Base-by-base conservation (phyloP, 1,140 invertebrate genomes). In the Drosophila ogumai region DNA sequence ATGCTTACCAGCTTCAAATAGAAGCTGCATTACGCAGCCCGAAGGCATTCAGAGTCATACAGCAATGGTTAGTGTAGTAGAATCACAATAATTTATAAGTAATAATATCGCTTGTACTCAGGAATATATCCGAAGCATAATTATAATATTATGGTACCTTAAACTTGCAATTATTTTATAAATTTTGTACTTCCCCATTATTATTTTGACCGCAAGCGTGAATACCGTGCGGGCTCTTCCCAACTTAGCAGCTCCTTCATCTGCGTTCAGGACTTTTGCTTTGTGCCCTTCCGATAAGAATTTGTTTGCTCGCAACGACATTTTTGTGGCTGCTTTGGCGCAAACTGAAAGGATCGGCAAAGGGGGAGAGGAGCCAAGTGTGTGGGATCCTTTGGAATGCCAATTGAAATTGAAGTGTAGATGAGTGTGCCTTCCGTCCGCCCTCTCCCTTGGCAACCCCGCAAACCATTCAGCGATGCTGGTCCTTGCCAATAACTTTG, bases 361-460 rank as follows among this genome's bases (percentile, higher is more conserved):
- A 3, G 36, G 17, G 9, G 19, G 6, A 0, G 15, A 13, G 13
- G 28, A 19, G 31, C 10, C n/a, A n/a, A 5, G 34, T 15, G 50
- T 22, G 52, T 15, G 52, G 54, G 60, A 44, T 47, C 31, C 68
- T 31, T 72, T 28, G 75, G 82, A 87, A 88, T 88, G 85, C 77
- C 84, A 90, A 88, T 90, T 84, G 77, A 75, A 90, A 88, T 84
- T 84, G 84, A 90, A 88, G 84, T 88, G 68, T 49, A 79, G 84
- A 79, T 88, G 84, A 82, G 80, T 73, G 72, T 28, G 67, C 13
- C 67, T 6, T 4, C 43, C 64, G 9, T 50, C 1, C 47, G 25
- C 28, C 3, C 47, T 17, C n/a, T 9, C 7, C 49, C 49, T 4
- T 32, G 5, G 19, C 40, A 15, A n/a, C 28, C 64, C 28, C 28